phyloP scores from a whole-genome alignment of 2,113 vertebrate genomes.

The Cyanoramphus novaezelandiae region DNA sequence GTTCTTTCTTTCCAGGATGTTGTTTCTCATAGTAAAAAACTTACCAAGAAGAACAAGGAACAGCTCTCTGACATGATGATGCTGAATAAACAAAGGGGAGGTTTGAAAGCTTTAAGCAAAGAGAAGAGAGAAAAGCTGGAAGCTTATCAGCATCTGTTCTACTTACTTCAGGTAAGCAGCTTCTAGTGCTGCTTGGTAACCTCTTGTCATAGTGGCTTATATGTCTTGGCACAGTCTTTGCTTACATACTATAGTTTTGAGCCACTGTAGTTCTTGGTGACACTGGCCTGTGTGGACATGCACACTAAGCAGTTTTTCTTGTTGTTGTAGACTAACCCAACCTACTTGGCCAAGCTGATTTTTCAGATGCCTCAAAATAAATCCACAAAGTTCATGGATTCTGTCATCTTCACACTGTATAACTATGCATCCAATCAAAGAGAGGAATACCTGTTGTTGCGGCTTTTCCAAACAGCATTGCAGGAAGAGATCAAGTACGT shows the following conservation, averaged over 20 bases:
- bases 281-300: background rate
- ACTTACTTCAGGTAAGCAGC: conserved; percentile 86
- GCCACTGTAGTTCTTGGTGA: background rate
- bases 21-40: conserved; percentile 97
- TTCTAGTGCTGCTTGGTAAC: fast-evolving
- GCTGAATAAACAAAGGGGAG: conserved; percentile 94
- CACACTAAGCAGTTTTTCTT: background rate
- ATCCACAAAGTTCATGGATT: conserved; percentile 99
- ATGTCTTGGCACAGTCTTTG: background rate
- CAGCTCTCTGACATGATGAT: conserved; percentile 97
- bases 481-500: conserved; percentile 98
- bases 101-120: conserved; percentile 96
- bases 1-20: conserved; percentile 82
- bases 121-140: conserved; percentile 95
- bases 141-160: conserved; percentile 95
- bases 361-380: conserved; percentile 99
- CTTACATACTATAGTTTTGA: background rate
- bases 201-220: background rate
- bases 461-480: conserved; percentile 94
- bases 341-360: conserved; percentile 96
- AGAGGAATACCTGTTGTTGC: conserved; percentile 92
- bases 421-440: conserved; percentile 98
- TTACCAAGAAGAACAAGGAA: conserved; percentile 97
- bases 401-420: conserved; percentile 97
- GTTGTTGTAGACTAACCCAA: conserved; percentile 90